Conservation (phyloP, 2,797 vertebrate species). For the Orestias chungarensis region DNA sequence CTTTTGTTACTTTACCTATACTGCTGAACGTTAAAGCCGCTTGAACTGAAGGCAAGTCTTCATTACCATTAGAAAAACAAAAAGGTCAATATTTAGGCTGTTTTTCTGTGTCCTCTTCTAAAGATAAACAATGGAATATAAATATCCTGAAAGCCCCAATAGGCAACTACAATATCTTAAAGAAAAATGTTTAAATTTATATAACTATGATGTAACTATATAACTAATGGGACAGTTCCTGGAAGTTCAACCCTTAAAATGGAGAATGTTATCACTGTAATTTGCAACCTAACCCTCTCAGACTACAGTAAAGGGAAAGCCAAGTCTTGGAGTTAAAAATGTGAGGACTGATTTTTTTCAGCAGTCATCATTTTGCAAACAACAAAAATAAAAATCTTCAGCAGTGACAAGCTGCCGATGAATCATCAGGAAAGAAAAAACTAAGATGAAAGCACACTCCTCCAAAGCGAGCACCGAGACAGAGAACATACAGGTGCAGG, state of each 20-base stretch:
- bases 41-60: background rate
- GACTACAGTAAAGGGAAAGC: background rate
- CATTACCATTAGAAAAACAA: background rate
- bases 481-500: constrained; percentile 40
- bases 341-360: background rate
- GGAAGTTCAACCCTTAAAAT: background rate
- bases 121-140: background rate
- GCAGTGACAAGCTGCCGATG: constrained; percentile 2
- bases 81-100: background rate
- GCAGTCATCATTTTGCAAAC: background rate
- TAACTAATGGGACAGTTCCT: too few species aligned
- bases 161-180: too few species aligned
- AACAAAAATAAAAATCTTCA: background rate
- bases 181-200: too few species aligned
- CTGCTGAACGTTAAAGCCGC: too few species aligned
- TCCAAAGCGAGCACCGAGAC: constrained; percentile 6
- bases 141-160: background rate
- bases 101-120: background rate
- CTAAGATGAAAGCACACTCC: constrained; percentile 1
- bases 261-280: background rate
- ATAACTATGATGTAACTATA: too few species aligned
- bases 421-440: background rate
- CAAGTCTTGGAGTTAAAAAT: background rate
- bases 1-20: background rate
- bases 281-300: background rate